These are phyloP conservation scores for Hydrochoerus hydrochaeris DNA, from an alignment of 2,113 vertebrate species.

Conservation along the genomic window DNA sequence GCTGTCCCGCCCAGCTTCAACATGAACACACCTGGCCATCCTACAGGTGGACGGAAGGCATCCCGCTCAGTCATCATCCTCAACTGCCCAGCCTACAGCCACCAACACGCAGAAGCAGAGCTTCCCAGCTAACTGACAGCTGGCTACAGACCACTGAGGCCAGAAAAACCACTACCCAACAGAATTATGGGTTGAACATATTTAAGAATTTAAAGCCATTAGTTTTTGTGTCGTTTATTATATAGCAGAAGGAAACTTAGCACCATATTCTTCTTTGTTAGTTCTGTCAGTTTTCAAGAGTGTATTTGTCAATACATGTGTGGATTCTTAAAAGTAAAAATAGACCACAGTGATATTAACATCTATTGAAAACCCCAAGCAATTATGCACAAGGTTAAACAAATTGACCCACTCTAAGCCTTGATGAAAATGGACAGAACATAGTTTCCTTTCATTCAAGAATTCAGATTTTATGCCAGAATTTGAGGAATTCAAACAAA, in stretches of 20 bases:
- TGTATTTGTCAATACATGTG: neutral
- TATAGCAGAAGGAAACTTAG: neutral
- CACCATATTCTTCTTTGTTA: neutral
- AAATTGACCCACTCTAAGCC: neutral
- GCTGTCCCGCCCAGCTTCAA: neutral
- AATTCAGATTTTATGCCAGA: conserved; percentile 44
- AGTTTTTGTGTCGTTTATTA: neutral
- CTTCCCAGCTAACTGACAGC: neutral
- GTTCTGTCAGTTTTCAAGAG: neutral
- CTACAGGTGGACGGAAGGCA: neutral
- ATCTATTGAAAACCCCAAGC: neutral
- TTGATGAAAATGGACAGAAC: neutral
- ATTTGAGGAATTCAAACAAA: neutral
- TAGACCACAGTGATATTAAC: neutral
- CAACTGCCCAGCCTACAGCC: neutral
- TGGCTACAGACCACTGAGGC: neutral
- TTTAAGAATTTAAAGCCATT: neutral
- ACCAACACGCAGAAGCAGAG: neutral
- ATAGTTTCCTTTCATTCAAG: conserved; percentile 6
- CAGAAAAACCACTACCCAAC: neutral
- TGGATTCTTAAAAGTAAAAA: conserved; percentile 7
- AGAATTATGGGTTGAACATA: neutral
- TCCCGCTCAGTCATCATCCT: neutral
- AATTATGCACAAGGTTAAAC: neutral
- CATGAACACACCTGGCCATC: neutral